Evolutionary conservation across 2,113 vertebrate genomes (phyloP).

Genomic region (Sclerurus mexicanus): DNA sequence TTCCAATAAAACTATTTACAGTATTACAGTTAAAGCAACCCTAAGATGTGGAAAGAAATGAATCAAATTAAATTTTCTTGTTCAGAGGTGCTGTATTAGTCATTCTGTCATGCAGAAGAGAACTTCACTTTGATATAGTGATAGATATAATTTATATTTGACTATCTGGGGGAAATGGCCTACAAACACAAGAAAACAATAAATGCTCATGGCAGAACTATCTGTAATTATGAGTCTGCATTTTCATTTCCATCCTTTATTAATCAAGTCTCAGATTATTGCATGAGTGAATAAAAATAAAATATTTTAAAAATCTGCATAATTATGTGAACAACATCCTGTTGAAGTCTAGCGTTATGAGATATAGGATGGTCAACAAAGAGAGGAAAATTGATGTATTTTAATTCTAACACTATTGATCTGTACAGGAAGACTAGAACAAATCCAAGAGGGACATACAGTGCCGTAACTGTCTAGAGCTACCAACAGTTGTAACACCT

Average conservation of each 20-base stretch:
- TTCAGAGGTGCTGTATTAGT: constrained; percentile 40
- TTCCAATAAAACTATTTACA: constrained; percentile 24
- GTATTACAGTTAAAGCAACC: constrained; percentile 7
- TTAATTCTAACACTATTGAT: neutral
- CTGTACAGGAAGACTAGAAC: neutral
- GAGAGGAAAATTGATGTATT: neutral
- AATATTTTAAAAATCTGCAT: neutral
- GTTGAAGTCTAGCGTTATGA: constrained; percentile 2
- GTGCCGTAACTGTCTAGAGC: neutral
- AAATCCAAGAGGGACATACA: neutral
- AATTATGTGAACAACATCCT: neutral
- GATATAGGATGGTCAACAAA: neutral
- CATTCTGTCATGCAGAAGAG: constrained; percentile 31
- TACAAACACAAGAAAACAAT: neutral
- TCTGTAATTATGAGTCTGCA: constrained; percentile 40
- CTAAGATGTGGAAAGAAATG: constrained; percentile 49
- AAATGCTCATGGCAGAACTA: constrained; percentile 35
- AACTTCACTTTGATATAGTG: constrained; percentile 25
- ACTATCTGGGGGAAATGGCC: neutral
- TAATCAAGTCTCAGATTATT: constrained; percentile 27
- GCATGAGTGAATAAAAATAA: constrained; percentile 15
- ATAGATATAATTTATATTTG: constrained; percentile 59
- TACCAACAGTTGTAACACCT: neutral
- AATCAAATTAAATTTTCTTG: constrained; percentile 58
- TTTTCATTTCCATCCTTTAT: constrained; percentile 29